Evolutionary conservation across 2,797 vertebrate species (phyloP), one percentile per base, ranked within the genome.

Genomic region (Propithecus perrieri): DNA sequence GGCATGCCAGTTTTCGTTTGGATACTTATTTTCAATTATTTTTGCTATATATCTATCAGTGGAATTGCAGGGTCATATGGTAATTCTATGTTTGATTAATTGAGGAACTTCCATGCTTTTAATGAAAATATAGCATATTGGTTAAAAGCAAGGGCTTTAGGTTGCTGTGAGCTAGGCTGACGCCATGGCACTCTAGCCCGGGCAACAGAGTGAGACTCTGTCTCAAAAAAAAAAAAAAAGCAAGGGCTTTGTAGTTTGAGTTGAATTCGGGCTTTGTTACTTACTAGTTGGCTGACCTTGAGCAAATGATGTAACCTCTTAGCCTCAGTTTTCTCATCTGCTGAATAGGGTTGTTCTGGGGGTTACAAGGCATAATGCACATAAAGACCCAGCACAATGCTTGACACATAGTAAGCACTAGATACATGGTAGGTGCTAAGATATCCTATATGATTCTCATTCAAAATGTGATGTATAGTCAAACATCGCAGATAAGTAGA

Each of bases 221-320:
- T 43, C 43, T 43, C 43, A 43, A 43, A 43, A 43, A 43, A 7
- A 43, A 43, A 43, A 43, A 43, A 69, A 50, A 96, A 92, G 61
- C 53, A 94, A 83, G 59, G 59, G 18, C 59, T 95, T 53, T 89
- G 22, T 48, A 55, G 14, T 89, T 92, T 69, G 7, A 89, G 63
- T 79, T 97, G 75, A 97, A 55, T 84, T n/a, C 50, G 71, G 57
- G 61, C 24, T 94, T 43, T 87, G 57, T 57, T 75, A 79, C 13
- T 72, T 93, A 78, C 35, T 83, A 59, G 30, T 69, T 81, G 4
- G 72, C 72, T 48, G 46, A 81, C 24, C 17, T 72, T 76, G 41
- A 85, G 35, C 24, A 81, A 88, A 20, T 80, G 53, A 33, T 91
- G 61, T 35, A 30, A 71, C 12, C 9, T 89, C 4, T 69, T 28